These are phyloP conservation scores for Diaperis boleti DNA, from an alignment of 2,888 invertebrate species.

Conservation along the genomic window DNA sequence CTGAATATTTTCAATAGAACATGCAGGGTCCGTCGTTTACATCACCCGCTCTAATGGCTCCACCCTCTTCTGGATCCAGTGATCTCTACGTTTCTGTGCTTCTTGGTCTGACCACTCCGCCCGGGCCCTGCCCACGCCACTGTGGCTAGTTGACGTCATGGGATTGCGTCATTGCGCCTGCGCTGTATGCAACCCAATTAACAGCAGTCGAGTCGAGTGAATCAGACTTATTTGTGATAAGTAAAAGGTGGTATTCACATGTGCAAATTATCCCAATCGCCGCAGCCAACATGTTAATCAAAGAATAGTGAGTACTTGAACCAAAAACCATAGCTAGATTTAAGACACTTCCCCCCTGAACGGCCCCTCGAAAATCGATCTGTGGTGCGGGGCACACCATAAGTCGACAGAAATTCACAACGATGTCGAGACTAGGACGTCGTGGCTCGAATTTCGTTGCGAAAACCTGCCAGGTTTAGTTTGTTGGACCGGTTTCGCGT, in stretches of 20 bases:
- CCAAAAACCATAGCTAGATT: not conserved
- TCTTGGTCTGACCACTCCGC: too few relatives aligned
- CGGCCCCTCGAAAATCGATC: constrained; percentile 9
- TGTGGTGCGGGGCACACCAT: constrained; percentile 13
- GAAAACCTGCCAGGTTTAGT: not conserved
- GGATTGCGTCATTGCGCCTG: constrained; percentile 76
- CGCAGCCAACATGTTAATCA: constrained; percentile 75
- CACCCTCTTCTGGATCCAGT: too few relatives aligned
- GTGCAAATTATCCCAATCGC: constrained; percentile 52
- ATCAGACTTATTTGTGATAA: constrained; percentile 62
- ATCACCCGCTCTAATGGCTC: too few relatives aligned
- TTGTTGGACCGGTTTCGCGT: not conserved
- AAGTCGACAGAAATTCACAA: constrained; percentile 38
- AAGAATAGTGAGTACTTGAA: constrained; percentile 77
- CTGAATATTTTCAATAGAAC: too few relatives aligned
- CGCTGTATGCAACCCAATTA: constrained; percentile 70
- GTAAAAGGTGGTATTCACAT: constrained; percentile 62
- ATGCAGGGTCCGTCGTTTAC: too few relatives aligned
- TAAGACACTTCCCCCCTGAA: not conserved
- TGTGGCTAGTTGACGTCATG: constrained; percentile 68
- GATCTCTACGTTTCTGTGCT: too few relatives aligned
- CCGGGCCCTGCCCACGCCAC: constrained; percentile 22
- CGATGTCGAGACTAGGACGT: constrained; percentile 13
- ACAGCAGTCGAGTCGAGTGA: constrained; percentile 68
- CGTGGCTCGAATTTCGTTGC: not conserved